Base-by-base conservation (phyloP, 2,888 invertebrate genomes). In the Scaeva pyrastri region DNA sequence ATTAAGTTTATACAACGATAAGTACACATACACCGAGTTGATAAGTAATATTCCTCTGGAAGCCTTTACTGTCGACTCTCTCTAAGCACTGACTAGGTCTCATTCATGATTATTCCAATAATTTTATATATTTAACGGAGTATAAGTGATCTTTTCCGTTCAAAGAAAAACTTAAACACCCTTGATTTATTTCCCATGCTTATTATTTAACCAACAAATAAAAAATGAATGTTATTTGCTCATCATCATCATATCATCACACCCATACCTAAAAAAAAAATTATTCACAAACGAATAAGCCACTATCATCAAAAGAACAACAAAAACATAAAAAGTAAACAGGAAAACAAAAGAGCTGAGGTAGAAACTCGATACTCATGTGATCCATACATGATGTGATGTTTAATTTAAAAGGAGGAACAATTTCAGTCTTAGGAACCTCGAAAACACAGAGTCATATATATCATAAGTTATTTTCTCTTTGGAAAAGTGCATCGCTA, bases 261-360 rank as follows among this genome's bases (percentile, higher is more conserved):
- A 48, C 48, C 19, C 45, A 48, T 48, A 31, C 4, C 14, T 1
- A n/a, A 43, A 23, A 23, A n/a, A n/a, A 26, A 62, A 62, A 11
- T 8, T 7, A 23, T 16, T 62, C 26, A 45, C 2, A 43, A 43
- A 10, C 62, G 0, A 45, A 19, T 26, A 26, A 4, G 16, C 16
- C 64, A 45, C 64, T 21, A 26, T 48, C 5, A 11, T 31, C 19
- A 31, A 10, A 43, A 68, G 16, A 26, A 2, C n/a, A 21, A 11
- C 10, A 2, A 8, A 3, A 41, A 41, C 8, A 12, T 14, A 14
- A 50, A 50, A 66, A 31, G 0, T 10, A 41, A 16, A 56, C 50
- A 48, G 14, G 19, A 64, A 78, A 78, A 56, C 66, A 73, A 68
- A 68, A 76, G 73, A 79, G 58, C 66, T 79, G 58, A 36, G 0